A percentile compares a stretch with the other conserved stretches of the same genome.
phyloP scores from a whole-genome alignment of 2,797 vertebrate species.

The Sebastes taczanowskii region DNA sequence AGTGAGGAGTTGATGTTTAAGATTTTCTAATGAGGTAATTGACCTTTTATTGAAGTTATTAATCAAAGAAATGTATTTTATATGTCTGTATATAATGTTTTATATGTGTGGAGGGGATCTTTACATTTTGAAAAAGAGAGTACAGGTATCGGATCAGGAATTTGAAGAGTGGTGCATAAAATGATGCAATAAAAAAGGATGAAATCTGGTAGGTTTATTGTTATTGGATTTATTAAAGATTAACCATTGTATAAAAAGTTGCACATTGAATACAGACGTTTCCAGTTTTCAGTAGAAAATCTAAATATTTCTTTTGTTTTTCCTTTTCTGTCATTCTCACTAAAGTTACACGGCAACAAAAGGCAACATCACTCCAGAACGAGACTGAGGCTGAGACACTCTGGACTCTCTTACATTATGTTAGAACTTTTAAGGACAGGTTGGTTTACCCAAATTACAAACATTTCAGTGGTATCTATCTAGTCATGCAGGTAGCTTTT shows the following conservation, averaged over 20 bases:
- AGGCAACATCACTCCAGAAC: background rate
- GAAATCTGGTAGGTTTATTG: fast-evolving
- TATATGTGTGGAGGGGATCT: background rate
- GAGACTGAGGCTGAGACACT: background rate
- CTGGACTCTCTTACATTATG: background rate
- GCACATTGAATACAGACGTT: background rate
- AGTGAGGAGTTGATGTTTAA: background rate
- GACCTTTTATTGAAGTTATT: background rate
- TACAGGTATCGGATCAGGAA: background rate
- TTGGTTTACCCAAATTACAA: background rate
- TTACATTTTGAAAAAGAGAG: background rate
- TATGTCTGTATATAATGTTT: background rate
- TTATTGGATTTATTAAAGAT: slow-evolving; percentile 29
- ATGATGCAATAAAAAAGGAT: background rate
- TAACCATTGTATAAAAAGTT: slow-evolving; percentile 8
- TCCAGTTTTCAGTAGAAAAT: slow-evolving; percentile 6
- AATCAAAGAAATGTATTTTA: background rate
- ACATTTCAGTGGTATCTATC: background rate
- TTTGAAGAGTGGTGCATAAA: background rate
- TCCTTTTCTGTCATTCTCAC: background rate
- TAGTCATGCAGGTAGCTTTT: background rate
- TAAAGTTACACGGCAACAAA: background rate
- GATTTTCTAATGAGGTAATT: background rate
- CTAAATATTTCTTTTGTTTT: background rate
- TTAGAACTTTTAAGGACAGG: background rate